These are phyloP conservation scores for Ischnura elegans DNA, from an alignment of 2,888 invertebrate species.

Conservation along the genomic window DNA sequence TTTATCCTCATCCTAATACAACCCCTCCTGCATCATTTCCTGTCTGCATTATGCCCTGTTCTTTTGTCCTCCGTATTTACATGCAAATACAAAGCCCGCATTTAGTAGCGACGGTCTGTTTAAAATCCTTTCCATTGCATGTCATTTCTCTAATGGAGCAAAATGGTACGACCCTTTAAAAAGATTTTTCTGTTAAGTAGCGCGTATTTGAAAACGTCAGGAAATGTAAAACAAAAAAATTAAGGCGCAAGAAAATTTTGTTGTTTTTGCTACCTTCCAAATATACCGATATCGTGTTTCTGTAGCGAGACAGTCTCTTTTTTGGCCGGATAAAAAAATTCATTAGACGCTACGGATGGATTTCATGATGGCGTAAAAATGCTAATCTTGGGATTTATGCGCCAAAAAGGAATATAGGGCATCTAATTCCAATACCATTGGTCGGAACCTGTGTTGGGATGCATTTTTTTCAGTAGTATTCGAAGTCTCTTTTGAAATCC, in stretches of 20 bases:
- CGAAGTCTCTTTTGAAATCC: background rate
- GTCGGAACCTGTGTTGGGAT: background rate
- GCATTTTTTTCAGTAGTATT: background rate
- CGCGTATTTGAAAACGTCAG: background rate
- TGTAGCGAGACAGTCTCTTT: background rate
- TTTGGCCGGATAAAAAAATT: background rate
- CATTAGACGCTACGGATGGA: background rate
- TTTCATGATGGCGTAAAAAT: constrained; percentile 3
- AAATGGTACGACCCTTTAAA: background rate
- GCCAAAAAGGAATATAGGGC: background rate
- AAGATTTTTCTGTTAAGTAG: background rate
- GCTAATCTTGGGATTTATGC: background rate
- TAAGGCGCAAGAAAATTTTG: background rate
- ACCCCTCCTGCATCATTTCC: background rate
- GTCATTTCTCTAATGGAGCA: background rate
- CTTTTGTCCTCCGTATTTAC: background rate
- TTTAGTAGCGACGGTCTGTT: background rate
- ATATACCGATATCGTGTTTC: constrained; percentile 15
- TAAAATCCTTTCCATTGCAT: background rate
- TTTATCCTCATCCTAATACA: background rate
- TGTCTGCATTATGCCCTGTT: background rate
- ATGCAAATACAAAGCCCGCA: background rate
- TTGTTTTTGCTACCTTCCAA: background rate
- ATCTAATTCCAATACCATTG: background rate
- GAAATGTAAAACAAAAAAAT: background rate